Evolutionary conservation across 1,140 invertebrate genomes (phyloP).

Genomic region (Melanaphis sacchari): DNA sequence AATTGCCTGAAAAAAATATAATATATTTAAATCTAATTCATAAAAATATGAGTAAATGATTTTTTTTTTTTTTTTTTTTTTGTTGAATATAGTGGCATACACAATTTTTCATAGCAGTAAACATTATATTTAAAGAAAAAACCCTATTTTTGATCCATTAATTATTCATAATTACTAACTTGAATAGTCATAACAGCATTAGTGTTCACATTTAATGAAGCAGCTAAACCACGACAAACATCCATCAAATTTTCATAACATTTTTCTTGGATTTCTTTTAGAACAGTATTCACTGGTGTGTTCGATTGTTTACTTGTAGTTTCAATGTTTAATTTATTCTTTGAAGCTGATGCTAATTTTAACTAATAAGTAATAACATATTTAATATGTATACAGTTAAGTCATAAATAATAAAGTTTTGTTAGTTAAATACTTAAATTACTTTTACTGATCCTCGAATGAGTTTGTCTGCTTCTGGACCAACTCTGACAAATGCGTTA

Average conservation of each 20-base stretch:
- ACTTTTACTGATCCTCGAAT: slow-evolving; percentile 65
- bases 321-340: slow-evolving; percentile 46
- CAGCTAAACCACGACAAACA: slow-evolving; percentile 67
- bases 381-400: background rate
- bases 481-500: slow-evolving; percentile 80
- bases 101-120: background rate
- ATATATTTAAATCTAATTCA: background rate
- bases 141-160: background rate
- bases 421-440: slow-evolving; percentile 56
- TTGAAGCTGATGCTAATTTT: slow-evolving; percentile 31
- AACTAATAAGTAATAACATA: slow-evolving; percentile 43
- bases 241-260: slow-evolving; percentile 68
- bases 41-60: background rate
- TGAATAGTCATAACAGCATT: slow-evolving; percentile 71
- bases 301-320: slow-evolving; percentile 10
- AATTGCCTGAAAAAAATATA: slow-evolving; percentile 68
- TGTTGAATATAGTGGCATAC: background rate
- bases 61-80: no score
- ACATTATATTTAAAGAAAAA: no score
- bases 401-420: slow-evolving; percentile 24
- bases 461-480: slow-evolving; percentile 65
- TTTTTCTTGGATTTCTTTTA: slow-evolving; percentile 65
- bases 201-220: slow-evolving; percentile 66
- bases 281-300: slow-evolving; percentile 61
- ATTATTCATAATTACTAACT: slow-evolving; percentile 61